Percentiles rank a stretch among this genome's conserved stretches.
phyloP scores from a whole-genome alignment of 2,113 vertebrate species.

The Dromiciops gliroides region DNA sequence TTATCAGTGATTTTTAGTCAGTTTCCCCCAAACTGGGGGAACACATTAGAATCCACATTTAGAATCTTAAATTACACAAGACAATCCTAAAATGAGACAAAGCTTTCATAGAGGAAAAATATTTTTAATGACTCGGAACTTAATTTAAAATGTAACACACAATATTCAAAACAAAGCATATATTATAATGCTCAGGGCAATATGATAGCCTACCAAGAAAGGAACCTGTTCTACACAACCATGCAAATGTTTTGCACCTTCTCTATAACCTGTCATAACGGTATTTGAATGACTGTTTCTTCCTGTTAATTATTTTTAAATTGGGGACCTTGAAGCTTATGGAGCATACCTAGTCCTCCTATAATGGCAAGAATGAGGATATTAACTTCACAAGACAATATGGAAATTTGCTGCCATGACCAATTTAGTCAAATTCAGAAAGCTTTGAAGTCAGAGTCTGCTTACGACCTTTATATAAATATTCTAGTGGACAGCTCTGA shows the following conservation, averaged over 20 bases:
- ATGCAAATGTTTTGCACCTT: neutral
- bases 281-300: neutral
- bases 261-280: neutral
- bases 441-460: conserved; percentile 37
- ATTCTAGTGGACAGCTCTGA: neutral
- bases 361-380: neutral
- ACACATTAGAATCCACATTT: too few relatives aligned
- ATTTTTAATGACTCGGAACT: neutral
- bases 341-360: neutral
- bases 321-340: conserved; percentile 22
- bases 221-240: neutral
- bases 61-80: too few relatives aligned
- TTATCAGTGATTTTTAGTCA: too few relatives aligned
- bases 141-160: neutral
- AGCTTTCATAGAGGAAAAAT: neutral
- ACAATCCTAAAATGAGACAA: neutral
- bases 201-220: accelerated
- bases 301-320: conserved; percentile 25
- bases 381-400: neutral
- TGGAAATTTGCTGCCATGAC: conserved; percentile 22
- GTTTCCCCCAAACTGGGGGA: too few relatives aligned
- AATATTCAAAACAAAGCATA: neutral
- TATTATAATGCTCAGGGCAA: accelerated
- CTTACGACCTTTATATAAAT: neutral
- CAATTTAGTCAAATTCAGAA: neutral